A percentile compares a stretch with the other conserved stretches of the same genome.
Evolutionary conservation across 2,113 vertebrate genomes (phyloP).

Genomic region (Morone chrysops): DNA sequence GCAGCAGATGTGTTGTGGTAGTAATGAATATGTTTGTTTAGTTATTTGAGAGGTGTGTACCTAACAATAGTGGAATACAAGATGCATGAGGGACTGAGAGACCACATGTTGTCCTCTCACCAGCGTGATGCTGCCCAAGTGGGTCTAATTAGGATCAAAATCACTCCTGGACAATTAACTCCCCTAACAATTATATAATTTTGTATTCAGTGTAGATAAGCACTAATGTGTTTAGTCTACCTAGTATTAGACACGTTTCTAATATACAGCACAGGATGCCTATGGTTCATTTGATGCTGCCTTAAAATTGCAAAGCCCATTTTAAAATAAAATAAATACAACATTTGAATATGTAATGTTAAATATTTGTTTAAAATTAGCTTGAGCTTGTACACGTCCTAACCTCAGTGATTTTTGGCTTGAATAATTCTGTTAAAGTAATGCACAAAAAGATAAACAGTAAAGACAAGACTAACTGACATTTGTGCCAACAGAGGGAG

Average conservation of each 20-base stretch:
- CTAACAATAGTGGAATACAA: conserved; percentile 25
- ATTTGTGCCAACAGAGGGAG: conserved; percentile 57
- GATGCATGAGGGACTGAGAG: conserved; percentile 19
- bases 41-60: conserved; percentile 41
- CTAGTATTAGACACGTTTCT: conserved; percentile 6
- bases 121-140: conserved; percentile 28
- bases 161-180: neutral
- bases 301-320: no score
- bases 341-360: no score
- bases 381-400: neutral
- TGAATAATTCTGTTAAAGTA: neutral
- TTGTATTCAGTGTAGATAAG: conserved; percentile 10
- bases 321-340: no score
- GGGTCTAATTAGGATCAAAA: conserved; percentile 58
- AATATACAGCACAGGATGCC: no score
- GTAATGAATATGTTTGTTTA: conserved; percentile 57
- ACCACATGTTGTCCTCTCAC: conserved; percentile 33
- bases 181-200: conserved; percentile 6
- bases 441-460: neutral
- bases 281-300: no score
- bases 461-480: no score
- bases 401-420: neutral
- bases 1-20: conserved; percentile 50
- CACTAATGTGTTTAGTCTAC: neutral
- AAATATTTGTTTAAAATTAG: no score